A percentile compares a stretch with the other conserved stretches of the same genome.
Evolutionary conservation across 2,888 invertebrate species (phyloP).

Genomic region (Drosophila mimetica): DNA sequence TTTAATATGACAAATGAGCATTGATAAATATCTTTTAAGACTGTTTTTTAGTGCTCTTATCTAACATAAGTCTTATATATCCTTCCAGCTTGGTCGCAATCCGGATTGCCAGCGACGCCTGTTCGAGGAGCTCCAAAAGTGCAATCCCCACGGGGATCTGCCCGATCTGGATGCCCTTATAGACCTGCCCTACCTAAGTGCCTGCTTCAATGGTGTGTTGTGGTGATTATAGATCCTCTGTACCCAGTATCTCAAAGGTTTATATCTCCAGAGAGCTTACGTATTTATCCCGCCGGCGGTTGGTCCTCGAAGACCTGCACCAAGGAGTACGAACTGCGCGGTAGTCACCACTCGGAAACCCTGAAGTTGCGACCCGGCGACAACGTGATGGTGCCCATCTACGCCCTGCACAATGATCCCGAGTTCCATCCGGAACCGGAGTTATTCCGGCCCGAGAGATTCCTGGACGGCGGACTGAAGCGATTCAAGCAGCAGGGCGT

Average conservation of each 20-base stretch:
- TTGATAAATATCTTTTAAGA: too few species aligned
- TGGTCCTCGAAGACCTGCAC: constrained; percentile 80
- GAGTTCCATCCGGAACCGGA: constrained; percentile 75
- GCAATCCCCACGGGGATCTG: constrained; percentile 44
- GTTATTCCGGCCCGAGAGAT: constrained; percentile 82
- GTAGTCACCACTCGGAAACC: constrained; percentile 61
- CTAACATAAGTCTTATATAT: background rate
- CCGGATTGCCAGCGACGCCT: constrained; percentile 74
- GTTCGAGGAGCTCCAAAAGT: constrained; percentile 65
- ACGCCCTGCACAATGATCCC: constrained; percentile 81
- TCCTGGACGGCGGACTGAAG: constrained; percentile 78
- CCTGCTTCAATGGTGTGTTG: constrained; percentile 80
- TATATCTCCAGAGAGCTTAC: constrained; percentile 79
- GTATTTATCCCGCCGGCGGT: constrained; percentile 78
- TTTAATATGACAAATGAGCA: too few species aligned
- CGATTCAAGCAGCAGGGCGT: constrained; percentile 79
- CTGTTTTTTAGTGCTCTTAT: too few species aligned
- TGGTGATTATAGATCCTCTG: fast-evolving
- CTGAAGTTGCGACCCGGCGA: constrained; percentile 69
- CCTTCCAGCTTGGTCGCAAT: constrained; percentile 72
- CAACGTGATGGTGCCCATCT: constrained; percentile 77
- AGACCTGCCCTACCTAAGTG: constrained; percentile 81
- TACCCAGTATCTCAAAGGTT: background rate
- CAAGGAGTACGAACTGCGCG: constrained; percentile 60
- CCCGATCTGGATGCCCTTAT: constrained; percentile 76